Base-by-base conservation (phyloP, 2,888 invertebrate species). In the Thera britannica region DNA sequence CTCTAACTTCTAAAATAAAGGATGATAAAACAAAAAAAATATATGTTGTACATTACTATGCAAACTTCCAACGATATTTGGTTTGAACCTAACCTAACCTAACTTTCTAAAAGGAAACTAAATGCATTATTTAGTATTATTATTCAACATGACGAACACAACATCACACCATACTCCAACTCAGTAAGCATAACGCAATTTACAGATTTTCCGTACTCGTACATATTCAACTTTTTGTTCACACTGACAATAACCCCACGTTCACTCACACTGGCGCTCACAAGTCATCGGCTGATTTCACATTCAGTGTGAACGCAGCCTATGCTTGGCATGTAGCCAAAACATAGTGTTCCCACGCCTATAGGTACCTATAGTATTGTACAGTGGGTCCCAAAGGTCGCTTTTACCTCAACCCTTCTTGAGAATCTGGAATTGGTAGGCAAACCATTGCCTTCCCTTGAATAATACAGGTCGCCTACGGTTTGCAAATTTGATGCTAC, bases 371-470 rank as follows among this genome's bases (percentile, higher is more conserved):
- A 51, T 3, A 55, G 36, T 3, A 36, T 23, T 11, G 34, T 12
- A 36, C 9, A 41, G 23, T 41, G 48, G 12, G 56, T 56, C 48
- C 38, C 38, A 56, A 2, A 23, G 23, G 36, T 23, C 36, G 2
- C 11, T 49, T 62, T 46, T 41, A 4, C 41, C 38, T 62, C n/a
- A 56, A 62, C 62, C 62, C 56, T 62, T 62, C 62, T 56, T 49
- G 23, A 9, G 62, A 56, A 38, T 46, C 56, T 63, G 46, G 46
- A 55, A 46, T 35, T 57, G 23, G 51, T 9, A 52, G 35, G 9
- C 48, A 2, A 49, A 62, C 38, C 62, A 38, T 51, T 44, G 57
- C 41, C n/a, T 48, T 12, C 9, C 48, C 9, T 51, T 63, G 38
- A 63, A 58, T 58, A 63, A 51, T 63, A 57, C 51, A 51, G 3